These are phyloP conservation scores for Drepana falcataria DNA, from an alignment of 2,888 invertebrate genomes.

Conservation along the genomic window DNA sequence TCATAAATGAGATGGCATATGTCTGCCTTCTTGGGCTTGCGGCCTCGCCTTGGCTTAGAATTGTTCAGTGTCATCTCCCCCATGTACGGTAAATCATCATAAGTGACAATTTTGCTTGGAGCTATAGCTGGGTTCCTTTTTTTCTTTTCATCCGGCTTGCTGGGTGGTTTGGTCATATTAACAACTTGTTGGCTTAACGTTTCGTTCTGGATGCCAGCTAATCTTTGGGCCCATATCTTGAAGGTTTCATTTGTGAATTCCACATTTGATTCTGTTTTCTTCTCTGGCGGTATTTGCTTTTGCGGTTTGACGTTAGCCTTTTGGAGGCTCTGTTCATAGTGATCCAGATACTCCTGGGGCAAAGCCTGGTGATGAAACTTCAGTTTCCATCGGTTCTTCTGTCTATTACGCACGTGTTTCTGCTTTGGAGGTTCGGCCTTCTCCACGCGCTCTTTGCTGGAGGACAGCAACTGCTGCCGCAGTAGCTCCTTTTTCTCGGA, in stretches of 20 bases:
- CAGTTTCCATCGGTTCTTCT: conserved; percentile 85
- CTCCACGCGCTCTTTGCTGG: conserved; percentile 60
- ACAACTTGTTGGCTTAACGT: conserved; percentile 34
- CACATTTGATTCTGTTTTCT: conserved; percentile 56
- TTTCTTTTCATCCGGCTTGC: conserved; percentile 51
- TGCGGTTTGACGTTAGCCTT: conserved; percentile 61
- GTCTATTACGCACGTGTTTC: conserved; percentile 65
- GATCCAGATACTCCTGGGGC: conserved; percentile 87
- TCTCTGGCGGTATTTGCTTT: conserved; percentile 43
- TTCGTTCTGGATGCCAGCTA: conserved; percentile 85
- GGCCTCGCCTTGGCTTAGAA: conserved; percentile 89
- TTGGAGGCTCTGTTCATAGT: conserved; percentile 85
- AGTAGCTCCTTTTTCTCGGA: conserved; percentile 68
- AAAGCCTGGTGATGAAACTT: conserved; percentile 90
- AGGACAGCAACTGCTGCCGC: conserved; percentile 62
- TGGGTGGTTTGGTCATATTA: conserved; percentile 43
- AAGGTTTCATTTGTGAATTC: conserved; percentile 82
- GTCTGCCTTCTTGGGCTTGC: conserved; percentile 95
- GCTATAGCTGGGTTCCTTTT: conserved; percentile 62
- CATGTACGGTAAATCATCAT: conserved; percentile 93
- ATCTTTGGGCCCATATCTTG: conserved; percentile 86
- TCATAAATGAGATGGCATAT: conserved; percentile 95
- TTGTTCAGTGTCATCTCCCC: conserved; percentile 94
- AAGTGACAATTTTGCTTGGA: conserved; percentile 80
- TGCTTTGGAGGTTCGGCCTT: conserved; percentile 50